phyloP scores from a whole-genome alignment of 2,888 invertebrate species.

The Macrophya alboannulata region DNA sequence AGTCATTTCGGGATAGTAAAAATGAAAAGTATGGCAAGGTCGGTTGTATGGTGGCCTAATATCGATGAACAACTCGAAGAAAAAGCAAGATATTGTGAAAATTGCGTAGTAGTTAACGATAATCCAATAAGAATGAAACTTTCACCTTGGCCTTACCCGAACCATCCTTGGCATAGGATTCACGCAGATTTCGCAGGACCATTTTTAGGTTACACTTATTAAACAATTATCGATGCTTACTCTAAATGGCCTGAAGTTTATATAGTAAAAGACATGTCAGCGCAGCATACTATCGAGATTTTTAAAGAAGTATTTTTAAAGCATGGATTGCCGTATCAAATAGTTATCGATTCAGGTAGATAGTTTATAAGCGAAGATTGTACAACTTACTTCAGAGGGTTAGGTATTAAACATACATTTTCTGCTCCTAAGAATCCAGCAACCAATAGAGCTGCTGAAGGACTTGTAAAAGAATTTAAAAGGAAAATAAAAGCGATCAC shows the following conservation, averaged over 20 bases:
- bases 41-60: constrained; percentile 22
- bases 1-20: constrained; percentile 14
- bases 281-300: constrained; percentile 21
- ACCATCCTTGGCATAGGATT: constrained; percentile 57
- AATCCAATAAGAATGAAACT: constrained; percentile 43
- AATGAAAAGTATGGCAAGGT: constrained; percentile 40
- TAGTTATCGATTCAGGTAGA: constrained; percentile 57
- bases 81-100: constrained; percentile 24
- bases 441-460: constrained; percentile 62
- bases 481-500: constrained; percentile 37
- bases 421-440: constrained; percentile 62
- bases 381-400: constrained; percentile 57
- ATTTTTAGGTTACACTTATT: constrained; percentile 56
- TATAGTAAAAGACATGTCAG: constrained; percentile 16
- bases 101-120: constrained; percentile 39
- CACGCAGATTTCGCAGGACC: constrained; percentile 60
- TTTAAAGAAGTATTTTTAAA: constrained; percentile 6
- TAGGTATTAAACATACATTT: constrained; percentile 61
- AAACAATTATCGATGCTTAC: constrained; percentile 59
- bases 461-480: constrained; percentile 64
- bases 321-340: constrained; percentile 14
- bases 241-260: constrained; percentile 59
- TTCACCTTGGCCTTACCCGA: constrained; percentile 57
- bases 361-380: constrained; percentile 59
- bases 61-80: constrained; percentile 55